These are phyloP conservation scores for Sthenelais limicola DNA, from an alignment of 2,888 invertebrate species.

Conservation along the genomic window DNA sequence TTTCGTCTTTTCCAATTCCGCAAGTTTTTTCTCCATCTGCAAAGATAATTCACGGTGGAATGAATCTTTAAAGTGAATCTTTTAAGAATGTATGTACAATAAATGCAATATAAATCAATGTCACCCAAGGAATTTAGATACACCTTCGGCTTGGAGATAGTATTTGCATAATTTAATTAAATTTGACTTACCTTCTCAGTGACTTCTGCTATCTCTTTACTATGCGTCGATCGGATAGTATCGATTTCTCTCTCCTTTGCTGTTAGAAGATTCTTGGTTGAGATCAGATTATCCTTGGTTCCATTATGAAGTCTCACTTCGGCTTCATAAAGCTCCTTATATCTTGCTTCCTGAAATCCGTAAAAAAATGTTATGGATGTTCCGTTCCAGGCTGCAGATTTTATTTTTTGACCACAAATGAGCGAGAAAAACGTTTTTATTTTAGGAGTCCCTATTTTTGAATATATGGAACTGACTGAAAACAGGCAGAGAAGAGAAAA, in stretches of 20 bases:
- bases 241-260: constrained; percentile 48
- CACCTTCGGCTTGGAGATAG: neutral
- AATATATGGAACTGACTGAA: too few relatives aligned
- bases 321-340: constrained; percentile 54
- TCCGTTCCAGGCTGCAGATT: too few relatives aligned
- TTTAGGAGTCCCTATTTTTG: too few relatives aligned
- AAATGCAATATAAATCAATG: too few relatives aligned
- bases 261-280: constrained; percentile 21
- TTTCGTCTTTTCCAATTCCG: constrained; percentile 57
- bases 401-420: too few relatives aligned
- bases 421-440: too few relatives aligned
- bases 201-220: constrained; percentile 51
- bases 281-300: constrained; percentile 52
- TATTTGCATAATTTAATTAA: neutral
- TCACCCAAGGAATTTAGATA: too few relatives aligned
- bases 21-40: constrained; percentile 61
- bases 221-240: constrained; percentile 51
- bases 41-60: too few relatives aligned
- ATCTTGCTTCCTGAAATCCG: constrained; percentile 56
- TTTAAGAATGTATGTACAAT: too few relatives aligned
- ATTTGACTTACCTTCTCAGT: constrained; percentile 36
- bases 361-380: neutral
- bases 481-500: too few relatives aligned
- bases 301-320: constrained; percentile 54
- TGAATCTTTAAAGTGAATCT: too few relatives aligned